Evolutionary conservation across 2,888 invertebrate species (phyloP), one percentile per base, ranked within the genome.

Genomic region (Lysandra bellargus): DNA sequence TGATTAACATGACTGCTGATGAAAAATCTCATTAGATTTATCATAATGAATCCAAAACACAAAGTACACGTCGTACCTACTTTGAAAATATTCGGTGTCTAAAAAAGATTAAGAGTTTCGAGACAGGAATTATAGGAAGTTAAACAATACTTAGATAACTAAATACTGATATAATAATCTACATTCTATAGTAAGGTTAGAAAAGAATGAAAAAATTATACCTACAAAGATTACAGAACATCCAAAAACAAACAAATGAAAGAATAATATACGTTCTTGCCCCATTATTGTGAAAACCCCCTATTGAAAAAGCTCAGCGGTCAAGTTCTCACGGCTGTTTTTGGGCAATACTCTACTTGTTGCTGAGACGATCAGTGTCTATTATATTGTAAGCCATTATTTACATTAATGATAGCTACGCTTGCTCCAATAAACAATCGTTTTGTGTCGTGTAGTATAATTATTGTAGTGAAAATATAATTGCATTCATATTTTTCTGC

Each of bases 311-410:
- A 30, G 30, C 6, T 69, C 33, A 14, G 30, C 69, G 69, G 69
- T 69, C 33, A 69, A 69, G 33, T 69, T 69, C 33, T 17, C 69
- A 69, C 69, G 69, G 14, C 5, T 30, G 4, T 9, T 33, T 69
- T 69, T 69, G 33, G 64, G 33, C 69, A 69, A 69, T 69, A 33
- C 33, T 69, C 33, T 69, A 33, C 69, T 69, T 69, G 37, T 64
- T 64, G 61, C 69, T 23, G n/a, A 49, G 49, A 49, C 12, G 9
- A 49, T 49, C 61, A 7, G 12, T 69, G 14, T 1, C 30, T 14
- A 14, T 69, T 69, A 33, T 33, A 12, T 69, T 14, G 30, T 69
- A 69, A 33, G 69, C 14, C 33, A 33, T 69, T 61, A 23, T 61
- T 61, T 61, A 61, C 23, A 23, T 61, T 23, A 2, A 60, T 60